Conservation (phyloP, 2,113 vertebrate species). For the Podilymbus podiceps region DNA sequence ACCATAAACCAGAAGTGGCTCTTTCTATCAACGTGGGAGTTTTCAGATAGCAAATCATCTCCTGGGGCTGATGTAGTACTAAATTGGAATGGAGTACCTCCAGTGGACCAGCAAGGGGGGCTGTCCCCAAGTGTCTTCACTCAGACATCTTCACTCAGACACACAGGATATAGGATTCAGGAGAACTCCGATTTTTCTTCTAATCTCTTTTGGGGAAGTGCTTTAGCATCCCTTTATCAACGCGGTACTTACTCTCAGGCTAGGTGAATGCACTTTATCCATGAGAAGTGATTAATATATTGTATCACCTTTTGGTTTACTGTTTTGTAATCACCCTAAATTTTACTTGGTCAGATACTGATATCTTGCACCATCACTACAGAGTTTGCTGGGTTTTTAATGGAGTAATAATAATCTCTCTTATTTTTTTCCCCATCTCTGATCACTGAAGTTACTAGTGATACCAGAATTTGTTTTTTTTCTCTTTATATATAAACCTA, state of each 20-base stretch:
- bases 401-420: neutral
- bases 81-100: neutral
- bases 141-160: neutral
- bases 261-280: conserved; percentile 8
- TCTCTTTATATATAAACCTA: neutral
- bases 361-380: neutral
- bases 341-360: neutral
- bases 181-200: neutral
- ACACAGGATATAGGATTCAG: neutral
- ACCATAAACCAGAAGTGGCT: conserved; percentile 69
- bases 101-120: neutral
- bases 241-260: conserved; percentile 22
- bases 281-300: neutral
- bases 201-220: neutral
- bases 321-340: neutral
- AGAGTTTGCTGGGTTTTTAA: neutral
- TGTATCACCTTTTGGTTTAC: neutral
- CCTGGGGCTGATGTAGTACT: neutral
- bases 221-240: neutral
- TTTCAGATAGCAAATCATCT: conserved; percentile 82
- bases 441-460: neutral
- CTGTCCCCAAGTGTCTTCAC: neutral
- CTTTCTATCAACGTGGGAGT: conserved; percentile 76
- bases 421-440: neutral
- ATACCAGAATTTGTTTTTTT: too few species aligned